Evolutionary conservation across 2,797 vertebrate genomes (phyloP).

Genomic region (Buceros bicornis): DNA sequence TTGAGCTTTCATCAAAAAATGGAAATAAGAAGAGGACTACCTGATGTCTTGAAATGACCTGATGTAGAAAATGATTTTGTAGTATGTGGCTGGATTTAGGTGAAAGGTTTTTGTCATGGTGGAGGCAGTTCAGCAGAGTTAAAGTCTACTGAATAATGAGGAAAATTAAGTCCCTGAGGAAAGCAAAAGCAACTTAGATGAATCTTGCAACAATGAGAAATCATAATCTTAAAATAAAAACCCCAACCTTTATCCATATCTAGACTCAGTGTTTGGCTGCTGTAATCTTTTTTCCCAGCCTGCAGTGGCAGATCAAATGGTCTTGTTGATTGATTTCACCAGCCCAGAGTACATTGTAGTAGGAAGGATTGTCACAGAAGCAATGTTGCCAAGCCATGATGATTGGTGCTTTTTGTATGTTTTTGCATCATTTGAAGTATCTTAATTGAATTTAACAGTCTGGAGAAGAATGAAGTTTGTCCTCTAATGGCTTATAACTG

Average conservation of each 20-base stretch:
- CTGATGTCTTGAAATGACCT: background rate
- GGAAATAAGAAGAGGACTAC: background rate
- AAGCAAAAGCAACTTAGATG: background rate
- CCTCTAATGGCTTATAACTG: background rate
- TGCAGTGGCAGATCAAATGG: background rate
- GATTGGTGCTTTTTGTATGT: background rate
- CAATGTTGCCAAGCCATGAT: background rate
- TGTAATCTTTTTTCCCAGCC: background rate
- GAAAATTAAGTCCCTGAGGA: background rate
- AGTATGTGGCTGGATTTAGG: background rate
- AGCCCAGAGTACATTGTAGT: background rate
- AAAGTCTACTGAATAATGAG: background rate
- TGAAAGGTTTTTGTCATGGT: background rate
- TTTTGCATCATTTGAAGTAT: background rate
- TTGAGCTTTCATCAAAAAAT: background rate
- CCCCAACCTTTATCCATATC: background rate
- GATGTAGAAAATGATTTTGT: background rate
- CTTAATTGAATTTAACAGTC: background rate
- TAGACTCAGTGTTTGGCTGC: background rate
- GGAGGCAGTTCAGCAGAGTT: background rate
- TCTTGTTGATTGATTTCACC: background rate
- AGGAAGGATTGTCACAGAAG: background rate
- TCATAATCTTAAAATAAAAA: background rate
- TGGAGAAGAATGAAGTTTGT: background rate
- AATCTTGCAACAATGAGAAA: background rate